These are phyloP conservation scores for Muscidifurax raptorellus DNA, from an alignment of 1,140 invertebrate genomes.

Conservation along the genomic window DNA sequence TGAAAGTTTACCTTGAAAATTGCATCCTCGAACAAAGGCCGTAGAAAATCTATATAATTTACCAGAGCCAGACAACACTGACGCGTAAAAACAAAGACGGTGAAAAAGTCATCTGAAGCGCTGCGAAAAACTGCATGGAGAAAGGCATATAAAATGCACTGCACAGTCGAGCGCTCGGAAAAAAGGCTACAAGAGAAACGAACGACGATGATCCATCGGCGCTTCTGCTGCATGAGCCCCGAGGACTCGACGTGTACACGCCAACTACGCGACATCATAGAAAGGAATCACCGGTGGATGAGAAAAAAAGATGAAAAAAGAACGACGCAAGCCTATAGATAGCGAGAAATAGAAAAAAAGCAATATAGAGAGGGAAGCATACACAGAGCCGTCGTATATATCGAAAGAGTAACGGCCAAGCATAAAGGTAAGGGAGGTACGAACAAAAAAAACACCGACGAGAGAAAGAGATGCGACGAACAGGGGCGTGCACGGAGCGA, in stretches of 20 bases:
- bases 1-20: neutral
- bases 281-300: constrained; percentile 28
- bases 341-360: constrained; percentile 2
- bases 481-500: neutral
- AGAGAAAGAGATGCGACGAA: neutral
- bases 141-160: constrained; percentile 3
- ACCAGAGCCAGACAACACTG: too few species aligned
- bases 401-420: constrained; percentile 16
- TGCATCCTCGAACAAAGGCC: neutral
- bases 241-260: neutral
- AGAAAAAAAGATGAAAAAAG: constrained; percentile 17
- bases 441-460: neutral
- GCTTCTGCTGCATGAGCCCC: neutral
- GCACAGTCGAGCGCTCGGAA: neutral
- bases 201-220: neutral
- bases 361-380: neutral
- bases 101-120: neutral
- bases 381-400: neutral
- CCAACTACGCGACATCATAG: neutral
- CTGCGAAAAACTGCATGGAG: neutral
- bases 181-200: neutral
- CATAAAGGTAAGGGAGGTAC: neutral
- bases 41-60: too few species aligned
- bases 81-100: neutral
- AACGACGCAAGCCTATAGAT: neutral